phyloP scores from a whole-genome alignment of 2,113 vertebrate species.

The Percina caprodes region DNA sequence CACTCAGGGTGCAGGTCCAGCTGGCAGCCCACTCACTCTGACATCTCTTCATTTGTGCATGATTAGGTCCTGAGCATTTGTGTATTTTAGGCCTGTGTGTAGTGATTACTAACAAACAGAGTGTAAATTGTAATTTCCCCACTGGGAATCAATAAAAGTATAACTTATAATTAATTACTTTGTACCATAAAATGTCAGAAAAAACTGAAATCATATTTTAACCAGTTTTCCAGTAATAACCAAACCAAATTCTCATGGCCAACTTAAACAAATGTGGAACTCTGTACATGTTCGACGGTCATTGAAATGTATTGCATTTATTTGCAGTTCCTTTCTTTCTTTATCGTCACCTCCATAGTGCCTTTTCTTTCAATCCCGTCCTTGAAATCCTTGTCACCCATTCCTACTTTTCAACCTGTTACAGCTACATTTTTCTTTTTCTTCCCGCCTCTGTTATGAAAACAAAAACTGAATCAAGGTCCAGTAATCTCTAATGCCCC shows the following conservation, averaged over 20 bases:
- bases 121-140: too few species aligned
- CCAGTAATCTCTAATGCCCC: conserved; percentile 18
- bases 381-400: conserved; percentile 6
- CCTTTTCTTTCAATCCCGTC: neutral
- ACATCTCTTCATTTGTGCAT: too few species aligned
- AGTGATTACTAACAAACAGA: too few species aligned
- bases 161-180: too few species aligned
- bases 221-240: neutral
- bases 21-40: too few species aligned
- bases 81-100: too few species aligned
- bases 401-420: conserved; percentile 11
- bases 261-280: neutral
- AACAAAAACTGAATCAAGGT: conserved; percentile 34
- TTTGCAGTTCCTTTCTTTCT: neutral
- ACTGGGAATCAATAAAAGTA: too few species aligned
- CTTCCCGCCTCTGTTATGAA: conserved; percentile 1
- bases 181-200: neutral
- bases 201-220: neutral
- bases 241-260: neutral
- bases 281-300: neutral
- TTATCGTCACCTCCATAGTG: neutral
- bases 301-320: neutral
- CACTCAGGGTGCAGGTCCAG: too few species aligned
- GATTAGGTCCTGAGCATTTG: too few species aligned
- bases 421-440: neutral